A percentile compares a stretch with the other conserved stretches of the same genome.
phyloP scores from a whole-genome alignment of 2,113 vertebrate genomes.

The Arvicanthis niloticus region DNA sequence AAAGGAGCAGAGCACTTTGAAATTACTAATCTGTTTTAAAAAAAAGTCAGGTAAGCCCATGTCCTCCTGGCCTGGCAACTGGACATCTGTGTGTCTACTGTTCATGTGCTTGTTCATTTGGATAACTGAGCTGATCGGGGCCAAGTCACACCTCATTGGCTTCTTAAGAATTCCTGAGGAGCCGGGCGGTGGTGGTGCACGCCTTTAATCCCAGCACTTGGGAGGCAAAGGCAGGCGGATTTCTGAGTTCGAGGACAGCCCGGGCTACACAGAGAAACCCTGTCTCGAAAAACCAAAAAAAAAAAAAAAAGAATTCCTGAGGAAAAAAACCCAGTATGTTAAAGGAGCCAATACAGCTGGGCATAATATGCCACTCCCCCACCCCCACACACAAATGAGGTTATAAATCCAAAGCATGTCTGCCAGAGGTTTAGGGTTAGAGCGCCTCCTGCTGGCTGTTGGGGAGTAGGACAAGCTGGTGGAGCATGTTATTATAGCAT shows the following conservation, averaged over 20 bases:
- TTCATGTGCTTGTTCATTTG: neutral
- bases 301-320: neutral
- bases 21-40: neutral
- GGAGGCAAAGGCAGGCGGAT: no score
- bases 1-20: neutral
- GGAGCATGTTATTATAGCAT: neutral
- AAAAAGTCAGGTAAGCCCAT: neutral
- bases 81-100: neutral
- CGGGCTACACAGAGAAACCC: no score
- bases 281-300: no score
- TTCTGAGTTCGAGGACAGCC: no score
- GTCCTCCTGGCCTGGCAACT: neutral
- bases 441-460: neutral
- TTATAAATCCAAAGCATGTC: neutral
- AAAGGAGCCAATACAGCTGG: neutral
- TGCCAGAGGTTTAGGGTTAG: neutral
- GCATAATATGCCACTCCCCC: neutral
- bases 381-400: neutral
- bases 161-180: neutral
- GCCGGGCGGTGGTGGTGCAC: no score
- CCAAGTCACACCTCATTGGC: rapidly evolving
- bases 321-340: neutral
- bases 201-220: no score
- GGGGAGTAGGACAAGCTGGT: neutral
- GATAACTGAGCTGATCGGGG: rapidly evolving